Conservation (phyloP, 35 echinoderm and acorn worm species). For the Amphiura filiformis region DNA sequence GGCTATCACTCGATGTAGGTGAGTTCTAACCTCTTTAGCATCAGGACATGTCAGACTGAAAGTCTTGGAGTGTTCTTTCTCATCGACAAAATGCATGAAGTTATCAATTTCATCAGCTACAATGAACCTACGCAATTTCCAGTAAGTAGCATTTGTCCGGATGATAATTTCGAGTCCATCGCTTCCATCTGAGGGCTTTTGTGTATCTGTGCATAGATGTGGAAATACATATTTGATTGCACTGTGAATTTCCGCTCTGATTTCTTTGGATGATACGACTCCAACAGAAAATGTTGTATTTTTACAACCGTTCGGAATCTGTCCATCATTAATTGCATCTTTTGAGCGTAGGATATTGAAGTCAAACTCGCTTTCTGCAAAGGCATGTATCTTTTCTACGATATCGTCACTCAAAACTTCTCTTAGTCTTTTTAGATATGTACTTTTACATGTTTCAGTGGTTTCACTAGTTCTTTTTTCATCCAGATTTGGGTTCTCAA, state of each 20-base stretch:
- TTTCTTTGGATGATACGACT: constrained; percentile 36
- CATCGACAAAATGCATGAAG: constrained; percentile 44
- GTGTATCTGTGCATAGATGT: constrained; percentile 43
- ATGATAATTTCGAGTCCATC: constrained; percentile 35
- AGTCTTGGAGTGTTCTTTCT: constrained; percentile 14
- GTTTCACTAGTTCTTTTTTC: no score
- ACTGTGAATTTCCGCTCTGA: constrained; percentile 50
- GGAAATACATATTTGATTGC: constrained; percentile 53
- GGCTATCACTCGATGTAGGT: constrained; percentile 59
- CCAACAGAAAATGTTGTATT: constrained; percentile 31
- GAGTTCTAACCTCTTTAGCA: constrained; percentile 55
- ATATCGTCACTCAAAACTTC: background rate
- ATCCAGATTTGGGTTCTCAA: no score
- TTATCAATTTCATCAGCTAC: constrained; percentile 13
- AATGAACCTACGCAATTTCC: constrained; percentile 36
- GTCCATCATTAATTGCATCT: no score
- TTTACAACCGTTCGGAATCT: no score
- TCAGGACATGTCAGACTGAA: constrained; percentile 19
- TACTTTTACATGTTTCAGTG: no score
- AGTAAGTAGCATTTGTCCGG: constrained; percentile 22
- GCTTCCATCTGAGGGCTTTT: background rate
- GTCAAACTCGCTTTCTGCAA: constrained; percentile 16
- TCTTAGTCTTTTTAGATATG: background rate
- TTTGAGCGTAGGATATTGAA: no score
- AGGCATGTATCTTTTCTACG: background rate